Evolutionary conservation across 2,113 vertebrate genomes (phyloP).

Genomic region (Calyptomena viridis): DNA sequence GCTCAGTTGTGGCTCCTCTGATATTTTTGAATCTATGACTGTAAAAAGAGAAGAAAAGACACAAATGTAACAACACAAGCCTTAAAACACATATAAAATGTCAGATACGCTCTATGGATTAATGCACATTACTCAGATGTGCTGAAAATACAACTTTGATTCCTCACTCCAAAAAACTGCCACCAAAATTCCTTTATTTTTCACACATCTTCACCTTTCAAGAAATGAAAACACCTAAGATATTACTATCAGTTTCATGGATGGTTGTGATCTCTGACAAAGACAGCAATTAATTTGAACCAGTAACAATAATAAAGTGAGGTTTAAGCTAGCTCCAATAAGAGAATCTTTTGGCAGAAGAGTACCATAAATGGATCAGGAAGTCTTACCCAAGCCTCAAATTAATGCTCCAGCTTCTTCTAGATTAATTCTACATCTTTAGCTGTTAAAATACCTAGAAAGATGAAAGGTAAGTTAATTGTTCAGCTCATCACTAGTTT

Average conservation of each 20-base stretch:
- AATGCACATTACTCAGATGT: neutral
- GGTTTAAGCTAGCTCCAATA: neutral
- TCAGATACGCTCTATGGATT: neutral
- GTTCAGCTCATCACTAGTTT: neutral
- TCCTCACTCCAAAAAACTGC: neutral
- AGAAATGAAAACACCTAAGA: neutral
- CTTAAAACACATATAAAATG: neutral
- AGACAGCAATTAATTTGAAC: neutral
- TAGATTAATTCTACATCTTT: neutral
- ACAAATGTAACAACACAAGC: neutral
- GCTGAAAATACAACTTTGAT: neutral
- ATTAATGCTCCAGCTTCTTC: neutral
- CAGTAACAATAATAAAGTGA: neutral
- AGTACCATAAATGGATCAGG: neutral
- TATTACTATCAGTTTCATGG: neutral
- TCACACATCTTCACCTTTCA: neutral
- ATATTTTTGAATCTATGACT: neutral
- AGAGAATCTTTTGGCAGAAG: neutral
- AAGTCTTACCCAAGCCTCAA: neutral
- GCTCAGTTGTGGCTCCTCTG: neutral
- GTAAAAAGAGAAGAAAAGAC: neutral
- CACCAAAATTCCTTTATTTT: neutral
- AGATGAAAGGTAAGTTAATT: neutral
- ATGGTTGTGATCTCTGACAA: neutral
- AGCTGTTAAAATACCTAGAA: neutral